Evolutionary conservation across 2,888 invertebrate species (phyloP), one percentile per base, ranked within the genome.

Genomic region (Atrina japonica): DNA sequence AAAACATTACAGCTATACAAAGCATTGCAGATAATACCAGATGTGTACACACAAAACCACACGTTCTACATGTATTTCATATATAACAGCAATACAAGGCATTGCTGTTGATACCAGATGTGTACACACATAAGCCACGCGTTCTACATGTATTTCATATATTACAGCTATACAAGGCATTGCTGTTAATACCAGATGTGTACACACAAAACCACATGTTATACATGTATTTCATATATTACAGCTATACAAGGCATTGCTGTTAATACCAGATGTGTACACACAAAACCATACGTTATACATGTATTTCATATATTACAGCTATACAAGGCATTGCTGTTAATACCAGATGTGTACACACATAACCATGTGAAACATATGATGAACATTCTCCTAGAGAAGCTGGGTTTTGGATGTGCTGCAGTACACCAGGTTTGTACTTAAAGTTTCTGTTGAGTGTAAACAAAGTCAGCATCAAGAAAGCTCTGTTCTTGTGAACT

Each of bases 211-310:
- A 93, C 59, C 95, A 97, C 91, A 92, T 97, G 41, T 95, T 96
- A 86, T 96, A 96, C 90, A 91, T 97, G 65, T n/a, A n/a, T n/a
- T n/a, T n/a, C n/a, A 25, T 14, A 41, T 64, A 14, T 92, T 96
- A 5, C 92, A 95, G 88, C 94, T 94, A 82, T 97, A 96, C 88
- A 94, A 95, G 89, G 97, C 95, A 64, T 96, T 98, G 1, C 92
- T 98, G 21, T 92, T 98, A 29, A 94, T 98, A 83, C 96, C 97
- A 16, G 97, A 97, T 91, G 94, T 97, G 78, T 97, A 97, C 88
- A 95, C 95, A 75, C 93, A 97, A 77, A 94, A 93, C 59, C 95
- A 97, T 91, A 92, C 97, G 43, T 95, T 96, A 86, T 96, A 96
- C 90, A 91, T 97, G 63, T n/a, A n/a, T n/a, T n/a, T n/a, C n/a